These are phyloP conservation scores for Colinus virginianus DNA, from an alignment of 2,113 vertebrate genomes.

Conservation along the genomic window DNA sequence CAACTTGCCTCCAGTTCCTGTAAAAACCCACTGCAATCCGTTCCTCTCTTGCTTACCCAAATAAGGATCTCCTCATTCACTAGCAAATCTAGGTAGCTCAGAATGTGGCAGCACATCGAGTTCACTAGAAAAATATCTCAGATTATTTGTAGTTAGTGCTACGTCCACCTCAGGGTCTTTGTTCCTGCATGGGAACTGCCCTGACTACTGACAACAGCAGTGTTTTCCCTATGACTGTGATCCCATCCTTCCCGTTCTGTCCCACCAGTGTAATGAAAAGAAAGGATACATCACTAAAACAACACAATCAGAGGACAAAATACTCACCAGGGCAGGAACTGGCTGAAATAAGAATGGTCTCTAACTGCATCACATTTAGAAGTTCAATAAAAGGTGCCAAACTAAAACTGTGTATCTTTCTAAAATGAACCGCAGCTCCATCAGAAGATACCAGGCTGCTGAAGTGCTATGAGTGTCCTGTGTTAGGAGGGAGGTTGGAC, in stretches of 20 bases:
- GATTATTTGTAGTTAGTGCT: background rate
- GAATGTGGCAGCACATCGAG: background rate
- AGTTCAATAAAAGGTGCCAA: background rate
- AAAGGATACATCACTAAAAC: background rate
- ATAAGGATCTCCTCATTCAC: background rate
- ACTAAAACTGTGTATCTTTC: background rate
- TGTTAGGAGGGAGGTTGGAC: background rate
- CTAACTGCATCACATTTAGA: background rate
- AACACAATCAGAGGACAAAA: background rate
- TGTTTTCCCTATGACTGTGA: background rate
- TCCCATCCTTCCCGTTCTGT: background rate
- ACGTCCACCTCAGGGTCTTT: background rate
- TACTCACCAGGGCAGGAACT: background rate
- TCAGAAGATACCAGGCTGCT: background rate
- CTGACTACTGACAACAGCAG: background rate
- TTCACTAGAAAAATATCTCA: background rate
- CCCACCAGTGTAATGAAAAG: background rate
- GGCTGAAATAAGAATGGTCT: background rate
- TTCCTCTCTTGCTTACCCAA: background rate
- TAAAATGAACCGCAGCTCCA: background rate
- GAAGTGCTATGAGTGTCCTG: background rate
- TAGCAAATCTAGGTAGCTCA: background rate
- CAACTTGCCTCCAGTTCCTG: background rate
- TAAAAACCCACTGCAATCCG: background rate
- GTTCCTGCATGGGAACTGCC: background rate